A percentile compares a stretch with the other conserved stretches of the same genome.
These are phyloP conservation scores for Pipistrellus nathusii DNA, from an alignment of 2,797 vertebrate species.

Conservation along the genomic window DNA sequence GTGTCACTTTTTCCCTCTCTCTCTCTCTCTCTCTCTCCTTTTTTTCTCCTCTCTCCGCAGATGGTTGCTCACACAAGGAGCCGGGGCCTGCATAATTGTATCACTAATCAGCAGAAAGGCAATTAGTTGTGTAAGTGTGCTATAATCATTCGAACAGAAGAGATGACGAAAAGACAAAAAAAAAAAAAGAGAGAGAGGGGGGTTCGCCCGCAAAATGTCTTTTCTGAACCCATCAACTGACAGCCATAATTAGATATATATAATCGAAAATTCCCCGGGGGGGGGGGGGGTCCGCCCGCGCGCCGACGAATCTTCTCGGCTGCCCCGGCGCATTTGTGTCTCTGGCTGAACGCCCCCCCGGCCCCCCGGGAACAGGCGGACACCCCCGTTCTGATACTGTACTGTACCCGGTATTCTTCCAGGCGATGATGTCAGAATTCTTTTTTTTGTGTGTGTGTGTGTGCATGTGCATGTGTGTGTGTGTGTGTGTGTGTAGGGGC, in stretches of 20 bases:
- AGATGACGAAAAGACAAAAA: conserved; percentile 93
- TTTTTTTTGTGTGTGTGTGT: conserved; percentile 70
- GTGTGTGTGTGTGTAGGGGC: background rate
- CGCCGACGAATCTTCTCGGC: conserved; percentile 92
- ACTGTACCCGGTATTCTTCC: conserved; percentile 88
- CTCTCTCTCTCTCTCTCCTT: conserved; percentile 68
- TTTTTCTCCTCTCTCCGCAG: conserved; percentile 93
- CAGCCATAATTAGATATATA: conserved; percentile 98
- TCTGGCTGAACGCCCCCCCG: conserved; percentile 72
- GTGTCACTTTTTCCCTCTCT: conserved; percentile 90
- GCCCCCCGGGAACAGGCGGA: conserved; percentile 85
- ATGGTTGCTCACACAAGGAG: conserved; percentile 98
- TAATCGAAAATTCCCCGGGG: conserved; percentile 93
- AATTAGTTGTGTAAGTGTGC: conserved; percentile 99
- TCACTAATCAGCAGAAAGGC: conserved; percentile 99
- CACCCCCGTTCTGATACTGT: conserved; percentile 88
- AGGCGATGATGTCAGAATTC: conserved; percentile 89
- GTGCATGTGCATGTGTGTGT: too few species aligned
- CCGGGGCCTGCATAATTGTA: conserved; percentile 98
- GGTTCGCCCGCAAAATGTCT: conserved; percentile 90
- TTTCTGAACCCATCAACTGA: conserved; percentile 93
- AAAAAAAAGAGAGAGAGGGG: conserved; percentile 87
- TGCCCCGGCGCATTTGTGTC: conserved; percentile 88
- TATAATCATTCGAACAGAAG: conserved; percentile 97
- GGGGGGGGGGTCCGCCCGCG: conserved; percentile 90